Evolutionary conservation across 2,113 vertebrate genomes (phyloP).

Genomic region (Cephalopholis sonnerati): DNA sequence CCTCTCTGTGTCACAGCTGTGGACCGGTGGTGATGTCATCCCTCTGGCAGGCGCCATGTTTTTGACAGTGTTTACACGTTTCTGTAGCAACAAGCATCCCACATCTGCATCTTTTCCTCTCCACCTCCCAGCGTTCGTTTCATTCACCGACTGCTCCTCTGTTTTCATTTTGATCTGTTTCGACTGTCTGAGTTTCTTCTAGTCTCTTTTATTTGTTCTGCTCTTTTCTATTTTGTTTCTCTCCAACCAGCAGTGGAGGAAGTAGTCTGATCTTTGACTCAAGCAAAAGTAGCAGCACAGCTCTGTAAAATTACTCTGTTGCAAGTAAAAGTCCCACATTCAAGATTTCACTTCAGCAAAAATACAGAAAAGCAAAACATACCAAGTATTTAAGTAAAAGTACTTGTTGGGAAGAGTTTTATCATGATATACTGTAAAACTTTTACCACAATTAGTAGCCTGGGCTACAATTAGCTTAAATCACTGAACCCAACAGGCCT

Average conservation of each 20-base stretch:
- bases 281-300: too few relatives aligned
- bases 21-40: constrained; percentile 77
- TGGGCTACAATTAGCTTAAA: too few relatives aligned
- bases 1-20: constrained; percentile 74
- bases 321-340: too few relatives aligned
- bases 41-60: constrained; percentile 79
- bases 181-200: background rate
- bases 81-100: constrained; percentile 79
- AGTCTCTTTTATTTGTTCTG: background rate
- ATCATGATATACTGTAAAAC: too few relatives aligned
- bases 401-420: too few relatives aligned
- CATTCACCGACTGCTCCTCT: constrained; percentile 13
- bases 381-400: too few relatives aligned
- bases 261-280: background rate
- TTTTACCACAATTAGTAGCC: too few relatives aligned
- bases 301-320: too few relatives aligned
- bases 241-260: background rate
- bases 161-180: background rate
- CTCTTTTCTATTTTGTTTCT: background rate
- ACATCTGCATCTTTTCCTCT: constrained; percentile 78
- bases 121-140: constrained; percentile 13
- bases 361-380: too few relatives aligned
- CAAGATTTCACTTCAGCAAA: too few relatives aligned
- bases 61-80: constrained; percentile 79
- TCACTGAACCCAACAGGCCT: too few relatives aligned